Evolutionary conservation across 2,888 invertebrate genomes (phyloP).

Genomic region (Xanthia icteritia): DNA sequence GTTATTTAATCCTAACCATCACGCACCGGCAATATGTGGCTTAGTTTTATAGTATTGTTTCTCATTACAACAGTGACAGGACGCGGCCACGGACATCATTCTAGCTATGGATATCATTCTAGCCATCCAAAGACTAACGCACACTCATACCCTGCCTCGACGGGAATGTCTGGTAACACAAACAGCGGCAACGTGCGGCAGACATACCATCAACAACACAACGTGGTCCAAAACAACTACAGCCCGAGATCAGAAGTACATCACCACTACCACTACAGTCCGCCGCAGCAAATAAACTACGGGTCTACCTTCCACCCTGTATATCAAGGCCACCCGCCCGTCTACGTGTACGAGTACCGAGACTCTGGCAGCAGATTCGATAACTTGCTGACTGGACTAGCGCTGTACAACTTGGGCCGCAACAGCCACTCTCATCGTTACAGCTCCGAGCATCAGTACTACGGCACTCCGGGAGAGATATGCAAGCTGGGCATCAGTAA

Average conservation of each 20-base stretch:
- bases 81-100: no score
- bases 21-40: no score
- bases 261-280: conserved; percentile 78
- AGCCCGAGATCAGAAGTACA: conserved; percentile 66
- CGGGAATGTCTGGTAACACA: no score
- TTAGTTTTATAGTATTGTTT: no score
- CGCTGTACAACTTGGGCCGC: conserved; percentile 81
- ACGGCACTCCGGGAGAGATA: conserved; percentile 70
- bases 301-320: conserved; percentile 76
- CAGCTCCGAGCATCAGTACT: conserved; percentile 67
- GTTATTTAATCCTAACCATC: no score
- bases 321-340: conserved; percentile 75
- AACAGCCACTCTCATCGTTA: conserved; percentile 65
- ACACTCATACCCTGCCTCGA: no score
- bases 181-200: no score
- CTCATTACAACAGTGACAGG: no score
- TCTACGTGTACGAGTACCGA: conserved; percentile 79
- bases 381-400: conserved; percentile 78
- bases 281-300: conserved; percentile 77
- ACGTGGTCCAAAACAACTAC: no score
- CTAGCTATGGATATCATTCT: no score
- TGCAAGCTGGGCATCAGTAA: conserved; percentile 77
- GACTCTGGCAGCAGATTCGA: conserved; percentile 79
- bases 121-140: no score
- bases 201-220: no score